Evolutionary conservation across 53 echinoderm and acorn worm genomes (phyloP).

Genomic region (Echinometra lucunter): DNA sequence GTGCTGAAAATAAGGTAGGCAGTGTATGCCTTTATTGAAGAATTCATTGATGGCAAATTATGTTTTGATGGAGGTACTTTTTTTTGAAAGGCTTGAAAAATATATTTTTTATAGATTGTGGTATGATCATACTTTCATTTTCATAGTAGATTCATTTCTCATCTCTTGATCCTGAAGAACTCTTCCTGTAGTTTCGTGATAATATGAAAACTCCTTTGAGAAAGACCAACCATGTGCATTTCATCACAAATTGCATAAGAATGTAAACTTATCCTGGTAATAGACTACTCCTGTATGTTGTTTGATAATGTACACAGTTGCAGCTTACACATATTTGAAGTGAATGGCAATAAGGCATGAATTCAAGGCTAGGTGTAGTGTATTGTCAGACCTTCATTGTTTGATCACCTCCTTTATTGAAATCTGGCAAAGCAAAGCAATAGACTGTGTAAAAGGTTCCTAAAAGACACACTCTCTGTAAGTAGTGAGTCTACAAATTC

Average conservation of each 20-base stretch:
- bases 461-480: neutral
- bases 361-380: constrained; percentile 7
- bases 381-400: neutral
- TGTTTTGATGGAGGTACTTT: no score
- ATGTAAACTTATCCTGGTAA: neutral
- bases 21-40: neutral
- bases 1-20: no score
- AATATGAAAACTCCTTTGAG: neutral
- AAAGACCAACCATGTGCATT: neutral
- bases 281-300: neutral
- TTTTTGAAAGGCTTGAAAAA: no score
- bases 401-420: constrained; percentile 34
- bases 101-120: no score
- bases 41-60: no score
- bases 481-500: neutral
- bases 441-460: constrained; percentile 44
- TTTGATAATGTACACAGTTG: neutral
- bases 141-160: no score
- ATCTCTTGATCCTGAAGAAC: no score
- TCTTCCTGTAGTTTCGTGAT: no score
- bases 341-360: neutral
- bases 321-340: neutral
- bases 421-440: constrained; percentile 26
- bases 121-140: no score
- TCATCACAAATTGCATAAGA: neutral